phyloP scores from a whole-genome alignment of 2,888 invertebrate genomes.

The Tuta absoluta region DNA sequence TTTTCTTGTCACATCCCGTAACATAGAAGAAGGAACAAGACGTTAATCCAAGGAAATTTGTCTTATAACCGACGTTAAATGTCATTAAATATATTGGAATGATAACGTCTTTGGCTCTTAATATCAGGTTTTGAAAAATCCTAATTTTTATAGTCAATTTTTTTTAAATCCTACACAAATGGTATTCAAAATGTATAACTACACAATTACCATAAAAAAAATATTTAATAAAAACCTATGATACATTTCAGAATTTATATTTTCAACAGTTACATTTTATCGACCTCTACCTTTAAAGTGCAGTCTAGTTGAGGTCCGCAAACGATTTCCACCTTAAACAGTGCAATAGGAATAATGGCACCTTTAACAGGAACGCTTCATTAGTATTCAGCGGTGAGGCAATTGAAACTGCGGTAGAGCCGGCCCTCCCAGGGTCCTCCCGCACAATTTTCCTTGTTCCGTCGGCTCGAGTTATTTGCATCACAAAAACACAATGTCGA shows the following conservation, averaged over 20 bases:
- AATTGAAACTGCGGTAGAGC: slow-evolving; percentile 78
- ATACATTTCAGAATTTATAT: too few relatives aligned
- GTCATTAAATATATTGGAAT: background rate
- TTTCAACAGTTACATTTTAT: too few relatives aligned
- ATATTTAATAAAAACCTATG: too few relatives aligned
- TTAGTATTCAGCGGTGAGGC: slow-evolving; percentile 78
- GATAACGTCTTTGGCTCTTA: too few relatives aligned
- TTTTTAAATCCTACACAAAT: too few relatives aligned
- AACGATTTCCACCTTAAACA: slow-evolving; percentile 53
- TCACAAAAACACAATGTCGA: slow-evolving; percentile 80
- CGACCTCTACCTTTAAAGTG: too few relatives aligned
- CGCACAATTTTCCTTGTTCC: slow-evolving; percentile 79
- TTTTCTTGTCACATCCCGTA: slow-evolving; percentile 5
- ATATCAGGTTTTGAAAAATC: too few relatives aligned
- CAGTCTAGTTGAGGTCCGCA: slow-evolving; percentile 16
- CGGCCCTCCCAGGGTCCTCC: slow-evolving; percentile 57
- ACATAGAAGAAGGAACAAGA: slow-evolving; percentile 12
- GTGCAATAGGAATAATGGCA: slow-evolving; percentile 62
- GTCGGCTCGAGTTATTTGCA: slow-evolving; percentile 79
- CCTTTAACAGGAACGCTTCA: slow-evolving; percentile 71
- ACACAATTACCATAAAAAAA: too few relatives aligned
- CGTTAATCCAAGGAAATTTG: slow-evolving; percentile 20
- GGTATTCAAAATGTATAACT: too few relatives aligned
- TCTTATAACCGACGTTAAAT: slow-evolving; percentile 17
- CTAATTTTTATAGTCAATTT: too few relatives aligned